phyloP scores from a whole-genome alignment of 35 echinoderm and acorn worm genomes.

The Ptychodera flava region DNA sequence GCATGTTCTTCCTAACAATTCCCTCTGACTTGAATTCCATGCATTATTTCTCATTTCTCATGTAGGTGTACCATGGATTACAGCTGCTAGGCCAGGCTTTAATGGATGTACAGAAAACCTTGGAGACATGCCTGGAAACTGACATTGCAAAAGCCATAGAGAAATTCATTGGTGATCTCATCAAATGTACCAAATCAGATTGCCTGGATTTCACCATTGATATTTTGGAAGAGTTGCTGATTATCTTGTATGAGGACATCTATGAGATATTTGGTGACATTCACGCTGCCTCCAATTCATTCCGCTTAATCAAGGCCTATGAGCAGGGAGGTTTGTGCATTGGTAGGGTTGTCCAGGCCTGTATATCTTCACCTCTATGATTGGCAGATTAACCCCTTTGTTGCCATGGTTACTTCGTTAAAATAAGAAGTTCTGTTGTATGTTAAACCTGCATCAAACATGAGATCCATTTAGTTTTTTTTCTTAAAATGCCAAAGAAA shows the following conservation, averaged over 20 bases:
- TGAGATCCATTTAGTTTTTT: no score
- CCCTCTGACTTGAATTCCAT: no score
- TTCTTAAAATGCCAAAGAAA: no score
- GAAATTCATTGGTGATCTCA: constrained; percentile 59
- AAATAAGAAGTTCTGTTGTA: no score
- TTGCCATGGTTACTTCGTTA: no score
- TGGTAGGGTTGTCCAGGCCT: constrained; percentile 53
- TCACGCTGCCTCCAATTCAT: constrained; percentile 37
- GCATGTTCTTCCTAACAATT: no score
- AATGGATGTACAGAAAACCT: constrained; percentile 37
- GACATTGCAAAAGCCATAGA: constrained; percentile 44
- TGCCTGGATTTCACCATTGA: constrained; percentile 52
- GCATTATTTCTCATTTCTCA: neutral
- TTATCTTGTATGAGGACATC: constrained; percentile 57
- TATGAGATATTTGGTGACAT: constrained; percentile 79
- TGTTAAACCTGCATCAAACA: no score
- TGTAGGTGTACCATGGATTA: constrained; percentile 42
- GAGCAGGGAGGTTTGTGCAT: constrained; percentile 69
- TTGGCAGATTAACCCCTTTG: no score
- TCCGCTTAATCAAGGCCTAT: constrained; percentile 47
- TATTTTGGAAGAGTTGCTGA: constrained; percentile 15
- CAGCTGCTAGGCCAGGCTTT: constrained; percentile 45
- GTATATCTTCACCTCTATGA: constrained; percentile 24
- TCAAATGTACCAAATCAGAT: constrained; percentile 35
- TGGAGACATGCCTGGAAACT: constrained; percentile 38